Evolutionary conservation across 1,140 invertebrate genomes (phyloP).

Genomic region (Subanguina moxae): DNA sequence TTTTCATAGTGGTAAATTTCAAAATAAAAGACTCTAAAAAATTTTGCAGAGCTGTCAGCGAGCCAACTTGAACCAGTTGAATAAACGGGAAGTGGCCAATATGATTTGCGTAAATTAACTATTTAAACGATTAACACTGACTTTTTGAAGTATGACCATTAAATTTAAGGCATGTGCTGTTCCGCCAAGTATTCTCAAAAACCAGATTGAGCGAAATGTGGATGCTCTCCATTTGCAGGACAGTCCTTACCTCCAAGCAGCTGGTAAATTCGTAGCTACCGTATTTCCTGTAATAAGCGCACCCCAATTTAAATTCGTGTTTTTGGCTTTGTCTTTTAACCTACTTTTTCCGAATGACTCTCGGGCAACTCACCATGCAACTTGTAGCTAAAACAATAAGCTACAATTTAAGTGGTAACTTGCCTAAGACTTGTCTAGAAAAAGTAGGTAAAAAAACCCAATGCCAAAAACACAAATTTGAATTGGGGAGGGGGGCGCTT

Average conservation of each 20-base stretch:
- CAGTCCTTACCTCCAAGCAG: constrained; percentile 20
- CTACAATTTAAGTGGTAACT: too few species aligned
- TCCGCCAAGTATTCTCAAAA: constrained; percentile 20
- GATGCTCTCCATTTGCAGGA: constrained; percentile 22
- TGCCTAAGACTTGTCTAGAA: too few species aligned
- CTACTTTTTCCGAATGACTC: too few species aligned
- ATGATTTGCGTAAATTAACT: constrained; percentile 27
- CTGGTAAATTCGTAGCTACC: background rate
- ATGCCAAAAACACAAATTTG: too few species aligned
- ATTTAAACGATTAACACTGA: constrained; percentile 1
- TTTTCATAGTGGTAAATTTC: background rate
- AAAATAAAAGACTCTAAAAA: background rate
- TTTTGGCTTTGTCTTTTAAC: too few species aligned
- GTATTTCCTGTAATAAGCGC: too few species aligned
- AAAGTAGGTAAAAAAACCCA: too few species aligned
- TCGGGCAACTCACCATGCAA: too few species aligned
- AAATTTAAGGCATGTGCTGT: constrained; percentile 35
- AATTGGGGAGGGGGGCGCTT: too few species aligned
- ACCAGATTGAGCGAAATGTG: constrained; percentile 26
- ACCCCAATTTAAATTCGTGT: too few species aligned
- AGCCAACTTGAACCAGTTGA: constrained; percentile 25
- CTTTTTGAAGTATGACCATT: too few species aligned
- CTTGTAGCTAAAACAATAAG: too few species aligned
- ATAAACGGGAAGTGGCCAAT: constrained; percentile 25
- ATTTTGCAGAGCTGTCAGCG: constrained; percentile 6